Evolutionary conservation across 1,140 invertebrate species (phyloP), one percentile per base, ranked within the genome.

Genomic region (Holotrichia oblita): DNA sequence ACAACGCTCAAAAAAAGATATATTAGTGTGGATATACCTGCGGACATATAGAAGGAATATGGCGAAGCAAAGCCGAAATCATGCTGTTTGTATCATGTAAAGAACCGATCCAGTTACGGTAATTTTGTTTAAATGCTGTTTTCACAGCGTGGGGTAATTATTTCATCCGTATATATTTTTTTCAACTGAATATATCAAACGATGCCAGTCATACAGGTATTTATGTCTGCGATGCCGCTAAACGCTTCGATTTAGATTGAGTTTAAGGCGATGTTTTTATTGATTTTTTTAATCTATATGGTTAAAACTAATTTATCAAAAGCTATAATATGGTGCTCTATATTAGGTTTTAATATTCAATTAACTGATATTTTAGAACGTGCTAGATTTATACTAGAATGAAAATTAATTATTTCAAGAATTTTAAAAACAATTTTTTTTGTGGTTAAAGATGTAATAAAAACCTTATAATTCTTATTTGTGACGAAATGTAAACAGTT

Each of bases 91-190:
- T 12, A 34, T 22, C 61, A 69, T 69, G 61, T 17, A 69, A 69
- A 69, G 22, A 27, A 22, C 61, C 61, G 61, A 22, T 69, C 61
- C 61, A 22, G 61, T 27, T 69, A 69, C 61, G 61, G 22, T 69
- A 69, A 27, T 69, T 22, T 20, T 27, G 61, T 69, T 69, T 69
- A 69, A 69, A 22, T 74, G 73, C 14, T 41, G 73, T 74, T 74
- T 74, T 74, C 73, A 22, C 73, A 40, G 73, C 73, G 22, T 14
- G 73, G 41, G 34, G 41, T 74, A 74, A 74, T 74, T 74, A 74
- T 74, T 41, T 74, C 27, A 44, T 74, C 41, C 73, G 12, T 74
- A n/a, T 44, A 74, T 44, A 40, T 74, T 40, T 73, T 73, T 74
- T 41, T 20, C n/a, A n/a, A 41, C 41, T 9, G 73, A 40, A 42